Conservation (phyloP, 2,113 vertebrate genomes). For the Panthera uncia region DNA sequence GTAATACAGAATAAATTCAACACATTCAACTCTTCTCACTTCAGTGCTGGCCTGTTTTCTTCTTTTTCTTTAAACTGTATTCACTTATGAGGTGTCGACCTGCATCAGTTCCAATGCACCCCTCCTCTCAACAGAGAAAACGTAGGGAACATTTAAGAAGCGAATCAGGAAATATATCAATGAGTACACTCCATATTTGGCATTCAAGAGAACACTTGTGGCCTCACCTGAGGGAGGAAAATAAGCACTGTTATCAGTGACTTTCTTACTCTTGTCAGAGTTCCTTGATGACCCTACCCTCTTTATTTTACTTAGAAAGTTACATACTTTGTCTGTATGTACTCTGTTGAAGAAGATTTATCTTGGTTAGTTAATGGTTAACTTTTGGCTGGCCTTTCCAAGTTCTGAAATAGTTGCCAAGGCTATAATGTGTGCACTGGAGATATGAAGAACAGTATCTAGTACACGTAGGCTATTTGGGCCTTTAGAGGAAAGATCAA, state of each 20-base stretch:
- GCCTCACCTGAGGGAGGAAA: neutral
- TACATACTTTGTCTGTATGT: neutral
- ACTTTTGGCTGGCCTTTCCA: neutral
- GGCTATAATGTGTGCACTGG: neutral
- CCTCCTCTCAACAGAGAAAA: conserved; percentile 1
- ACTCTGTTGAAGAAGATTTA: neutral
- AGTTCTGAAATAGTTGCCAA: neutral
- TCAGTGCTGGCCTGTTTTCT: neutral
- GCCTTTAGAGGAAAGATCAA: neutral
- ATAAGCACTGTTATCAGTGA: neutral
- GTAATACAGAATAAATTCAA: neutral
- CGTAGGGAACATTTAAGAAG: neutral
- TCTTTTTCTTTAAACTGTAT: neutral
- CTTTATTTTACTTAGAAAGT: neutral
- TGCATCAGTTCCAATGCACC: neutral
- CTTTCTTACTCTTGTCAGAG: neutral
- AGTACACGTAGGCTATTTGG: neutral
- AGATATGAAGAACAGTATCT: neutral
- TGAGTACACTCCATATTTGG: neutral
- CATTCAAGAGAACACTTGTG: neutral
- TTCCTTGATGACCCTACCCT: neutral
- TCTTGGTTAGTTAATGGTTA: neutral
- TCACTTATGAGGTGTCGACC: neutral
- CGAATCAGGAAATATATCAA: neutral
- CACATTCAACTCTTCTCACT: neutral